Evolutionary conservation across 2,113 vertebrate species (phyloP).

Genomic region (Megaceryle maxima): DNA sequence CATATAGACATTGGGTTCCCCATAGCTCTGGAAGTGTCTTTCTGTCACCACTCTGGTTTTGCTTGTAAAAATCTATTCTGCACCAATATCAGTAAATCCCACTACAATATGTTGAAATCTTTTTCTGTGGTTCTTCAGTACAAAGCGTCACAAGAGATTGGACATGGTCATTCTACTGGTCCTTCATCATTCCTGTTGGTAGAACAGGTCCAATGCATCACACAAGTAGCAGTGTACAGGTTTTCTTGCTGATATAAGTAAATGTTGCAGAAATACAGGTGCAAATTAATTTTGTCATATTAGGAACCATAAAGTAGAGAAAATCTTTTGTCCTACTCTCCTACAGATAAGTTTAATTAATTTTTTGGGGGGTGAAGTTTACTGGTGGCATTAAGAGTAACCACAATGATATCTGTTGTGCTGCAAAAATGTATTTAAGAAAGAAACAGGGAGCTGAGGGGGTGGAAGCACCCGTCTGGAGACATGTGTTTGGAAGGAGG

Average conservation of each 20-base stretch:
- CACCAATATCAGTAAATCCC: background rate
- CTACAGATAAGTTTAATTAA: background rate
- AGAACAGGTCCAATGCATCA: background rate
- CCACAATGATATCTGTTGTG: background rate
- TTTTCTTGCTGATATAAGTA: background rate
- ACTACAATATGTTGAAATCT: background rate
- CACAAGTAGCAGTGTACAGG: background rate
- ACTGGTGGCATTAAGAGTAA: background rate
- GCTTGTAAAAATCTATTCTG: background rate
- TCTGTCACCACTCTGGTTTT: background rate
- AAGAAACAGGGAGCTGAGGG: background rate
- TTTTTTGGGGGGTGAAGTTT: background rate
- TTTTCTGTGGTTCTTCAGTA: background rate
- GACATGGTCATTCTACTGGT: background rate
- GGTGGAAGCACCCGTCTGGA: background rate
- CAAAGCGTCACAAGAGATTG: background rate
- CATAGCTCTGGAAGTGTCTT: background rate
- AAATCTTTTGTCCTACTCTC: background rate
- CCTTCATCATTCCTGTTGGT: background rate
- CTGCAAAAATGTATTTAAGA: background rate
- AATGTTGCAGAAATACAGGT: background rate
- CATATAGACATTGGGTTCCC: background rate
- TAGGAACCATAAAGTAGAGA: background rate
- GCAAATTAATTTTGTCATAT: background rate
- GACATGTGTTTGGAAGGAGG: background rate